phyloP scores from a whole-genome alignment of 2,113 vertebrate species.

The Corvus hawaiiensis region DNA sequence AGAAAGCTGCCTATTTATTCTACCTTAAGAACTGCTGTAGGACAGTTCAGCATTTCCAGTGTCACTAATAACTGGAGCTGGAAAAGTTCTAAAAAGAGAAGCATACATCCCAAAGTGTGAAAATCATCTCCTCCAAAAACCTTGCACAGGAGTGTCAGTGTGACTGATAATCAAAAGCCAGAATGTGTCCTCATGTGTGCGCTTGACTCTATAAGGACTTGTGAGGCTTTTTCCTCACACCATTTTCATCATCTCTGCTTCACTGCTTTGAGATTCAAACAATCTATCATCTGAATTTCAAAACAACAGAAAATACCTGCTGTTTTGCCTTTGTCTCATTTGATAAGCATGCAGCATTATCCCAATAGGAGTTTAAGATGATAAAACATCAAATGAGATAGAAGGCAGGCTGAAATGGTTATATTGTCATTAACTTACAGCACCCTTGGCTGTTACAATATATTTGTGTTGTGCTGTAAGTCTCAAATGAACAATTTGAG shows the following conservation, averaged over 20 bases:
- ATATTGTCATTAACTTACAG: background rate
- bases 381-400: background rate
- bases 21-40: background rate
- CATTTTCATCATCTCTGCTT: background rate
- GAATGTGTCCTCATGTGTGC: background rate
- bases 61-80: background rate
- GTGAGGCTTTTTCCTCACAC: background rate
- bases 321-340: conserved; percentile 6
- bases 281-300: conserved; percentile 21
- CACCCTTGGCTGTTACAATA: background rate
- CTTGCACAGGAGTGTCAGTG: background rate
- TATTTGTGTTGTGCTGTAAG: background rate
- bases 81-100: background rate
- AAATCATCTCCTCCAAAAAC: background rate
- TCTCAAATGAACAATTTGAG: background rate
- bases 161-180: background rate
- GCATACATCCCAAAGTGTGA: background rate
- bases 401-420: conserved; percentile 8
- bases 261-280: background rate
- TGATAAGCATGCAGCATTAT: background rate
- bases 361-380: conserved; percentile 1
- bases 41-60: background rate
- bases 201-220: background rate
- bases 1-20: background rate
- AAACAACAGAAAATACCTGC: background rate